Conservation (phyloP, 2,797 vertebrate genomes). For the Melanotaenia maccullochi region DNA sequence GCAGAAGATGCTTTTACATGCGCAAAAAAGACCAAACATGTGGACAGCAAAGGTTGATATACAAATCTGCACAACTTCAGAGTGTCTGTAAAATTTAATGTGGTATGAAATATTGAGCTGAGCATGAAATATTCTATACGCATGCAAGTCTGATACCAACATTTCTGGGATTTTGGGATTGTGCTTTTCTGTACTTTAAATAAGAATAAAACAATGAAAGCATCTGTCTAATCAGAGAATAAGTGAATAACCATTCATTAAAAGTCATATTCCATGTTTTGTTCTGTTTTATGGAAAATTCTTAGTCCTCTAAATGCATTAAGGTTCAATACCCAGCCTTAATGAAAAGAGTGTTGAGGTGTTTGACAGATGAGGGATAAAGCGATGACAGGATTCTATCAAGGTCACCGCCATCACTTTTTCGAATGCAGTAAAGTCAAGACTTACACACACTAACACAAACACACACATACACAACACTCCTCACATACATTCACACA, state of each 20-base stretch:
- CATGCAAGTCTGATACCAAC: not conserved
- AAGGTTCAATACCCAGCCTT: conserved; percentile 1
- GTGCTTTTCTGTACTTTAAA: conserved; percentile 8
- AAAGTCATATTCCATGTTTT: not conserved
- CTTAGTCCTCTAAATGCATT: conserved; percentile 1
- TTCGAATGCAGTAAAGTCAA: conserved; percentile 32
- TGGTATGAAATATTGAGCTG: conserved; percentile 2
- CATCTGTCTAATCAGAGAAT: not conserved
- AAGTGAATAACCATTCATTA: not conserved
- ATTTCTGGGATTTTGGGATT: not conserved
- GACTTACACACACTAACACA: not conserved
- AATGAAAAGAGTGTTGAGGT: conserved; percentile 29
- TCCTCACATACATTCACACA: conserved; percentile 5
- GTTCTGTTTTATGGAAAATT: not conserved
- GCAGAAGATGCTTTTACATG: conserved; percentile 40
- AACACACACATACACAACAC: not conserved
- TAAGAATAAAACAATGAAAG: conserved; percentile 4
- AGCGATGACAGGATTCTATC: conserved; percentile 44
- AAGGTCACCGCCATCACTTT: conserved; percentile 45
- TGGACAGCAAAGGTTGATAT: not conserved
- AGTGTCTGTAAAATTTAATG: conserved; percentile 7
- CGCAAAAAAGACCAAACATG: conserved; percentile 5
- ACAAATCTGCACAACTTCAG: conserved; percentile 9
- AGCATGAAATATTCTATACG: not conserved
- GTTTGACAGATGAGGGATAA: conserved; percentile 39